These are phyloP conservation scores for Oreocharis arfaki DNA, from an alignment of 2,113 vertebrate genomes.

Conservation along the genomic window DNA sequence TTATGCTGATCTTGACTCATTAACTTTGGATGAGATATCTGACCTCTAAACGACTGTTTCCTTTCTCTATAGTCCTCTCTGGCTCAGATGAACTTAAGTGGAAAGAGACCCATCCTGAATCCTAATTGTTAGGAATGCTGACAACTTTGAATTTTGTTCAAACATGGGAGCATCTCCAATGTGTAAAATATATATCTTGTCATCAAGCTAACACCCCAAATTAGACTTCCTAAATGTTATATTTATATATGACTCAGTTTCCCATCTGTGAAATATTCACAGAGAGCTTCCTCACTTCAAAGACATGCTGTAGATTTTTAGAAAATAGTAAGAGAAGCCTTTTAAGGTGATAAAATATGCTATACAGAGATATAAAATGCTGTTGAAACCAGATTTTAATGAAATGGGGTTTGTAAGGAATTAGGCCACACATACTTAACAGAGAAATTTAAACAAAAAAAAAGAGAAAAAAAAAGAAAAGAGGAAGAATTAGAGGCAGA, in stretches of 20 bases:
- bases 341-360: slow-evolving; percentile 35
- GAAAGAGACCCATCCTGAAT: neutral
- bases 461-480: neutral
- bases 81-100: neutral
- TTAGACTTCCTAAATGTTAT: slow-evolving; percentile 47
- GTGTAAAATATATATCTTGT: neutral
- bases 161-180: neutral
- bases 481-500: neutral
- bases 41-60: neutral
- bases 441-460: neutral
- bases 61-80: neutral
- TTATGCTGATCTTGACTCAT: neutral
- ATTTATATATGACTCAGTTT: slow-evolving; percentile 56
- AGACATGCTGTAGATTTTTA: slow-evolving; percentile 1
- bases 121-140: neutral
- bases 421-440: neutral
- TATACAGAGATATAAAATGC: neutral
- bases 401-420: neutral
- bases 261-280: slow-evolving; percentile 40
- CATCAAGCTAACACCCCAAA: slow-evolving; percentile 1
- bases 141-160: neutral
- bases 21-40: neutral
- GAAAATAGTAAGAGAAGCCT: slow-evolving; percentile 17
- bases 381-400: neutral
- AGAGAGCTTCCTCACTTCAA: slow-evolving; percentile 17